phyloP scores from a whole-genome alignment of 2,113 vertebrate species.

The Sinocyclocheilus grahami region DNA sequence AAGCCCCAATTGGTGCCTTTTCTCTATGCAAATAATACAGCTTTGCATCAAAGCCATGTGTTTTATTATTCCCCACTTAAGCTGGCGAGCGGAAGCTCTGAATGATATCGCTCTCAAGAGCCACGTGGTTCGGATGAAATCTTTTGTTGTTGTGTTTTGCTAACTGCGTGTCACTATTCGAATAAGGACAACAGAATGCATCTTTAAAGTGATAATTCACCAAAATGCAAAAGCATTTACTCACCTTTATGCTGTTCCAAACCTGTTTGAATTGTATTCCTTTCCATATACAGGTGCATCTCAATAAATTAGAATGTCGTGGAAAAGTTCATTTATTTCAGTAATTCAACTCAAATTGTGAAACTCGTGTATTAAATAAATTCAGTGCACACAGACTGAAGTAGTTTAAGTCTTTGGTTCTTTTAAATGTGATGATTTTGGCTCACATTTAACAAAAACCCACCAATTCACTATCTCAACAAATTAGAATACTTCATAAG shows the following conservation, averaged over 20 bases:
- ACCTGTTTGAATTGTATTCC: background rate
- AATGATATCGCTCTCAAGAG: slow-evolving; percentile 36
- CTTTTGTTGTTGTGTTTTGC: slow-evolving; percentile 18
- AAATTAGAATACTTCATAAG: no score
- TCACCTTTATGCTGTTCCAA: background rate
- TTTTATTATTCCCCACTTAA: slow-evolving; percentile 56
- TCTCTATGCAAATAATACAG: slow-evolving; percentile 46
- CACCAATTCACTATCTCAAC: no score
- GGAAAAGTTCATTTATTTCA: no score
- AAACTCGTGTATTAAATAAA: no score
- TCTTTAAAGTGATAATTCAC: background rate
- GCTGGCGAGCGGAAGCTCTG: background rate
- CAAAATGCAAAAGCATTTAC: background rate
- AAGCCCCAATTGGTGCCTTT: slow-evolving; percentile 28
- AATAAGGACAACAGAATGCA: background rate
- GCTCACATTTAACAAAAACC: no score
- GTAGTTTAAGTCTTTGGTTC: no score
- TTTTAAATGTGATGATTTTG: no score
- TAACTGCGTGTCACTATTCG: background rate
- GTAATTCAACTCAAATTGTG: no score
- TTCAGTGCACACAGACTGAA: no score
- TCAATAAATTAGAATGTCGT: no score
- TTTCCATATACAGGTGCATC: background rate
- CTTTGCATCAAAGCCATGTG: slow-evolving; percentile 51
- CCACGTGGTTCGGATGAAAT: slow-evolving; percentile 10